Conservation (phyloP, 2,113 vertebrate species). For the Alouatta palliata region DNA sequence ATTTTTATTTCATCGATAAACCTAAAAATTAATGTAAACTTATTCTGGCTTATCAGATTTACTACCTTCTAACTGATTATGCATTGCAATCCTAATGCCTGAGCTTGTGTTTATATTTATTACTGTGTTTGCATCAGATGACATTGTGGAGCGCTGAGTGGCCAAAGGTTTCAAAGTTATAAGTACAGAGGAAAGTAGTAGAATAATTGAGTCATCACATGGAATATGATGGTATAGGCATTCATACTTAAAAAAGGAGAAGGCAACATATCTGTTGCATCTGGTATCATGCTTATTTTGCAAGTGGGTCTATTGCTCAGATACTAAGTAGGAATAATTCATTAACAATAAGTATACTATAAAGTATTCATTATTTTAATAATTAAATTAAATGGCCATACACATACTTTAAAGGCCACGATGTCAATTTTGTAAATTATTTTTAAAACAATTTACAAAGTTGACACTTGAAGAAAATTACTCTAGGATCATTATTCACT, state of each 20-base stretch:
- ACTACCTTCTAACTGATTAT: background rate
- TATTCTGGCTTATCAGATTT: background rate
- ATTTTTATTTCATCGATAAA: constrained; percentile 7
- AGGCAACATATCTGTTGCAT: background rate
- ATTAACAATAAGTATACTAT: background rate
- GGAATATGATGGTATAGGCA: background rate
- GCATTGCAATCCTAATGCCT: background rate
- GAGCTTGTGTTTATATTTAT: background rate
- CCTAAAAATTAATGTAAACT: background rate
- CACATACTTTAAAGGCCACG: background rate
- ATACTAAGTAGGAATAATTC: background rate
- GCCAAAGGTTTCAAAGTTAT: background rate
- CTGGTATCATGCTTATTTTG: background rate
- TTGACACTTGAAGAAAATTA: background rate
- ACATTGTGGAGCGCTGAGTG: background rate
- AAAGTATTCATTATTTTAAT: background rate
- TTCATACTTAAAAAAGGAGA: background rate
- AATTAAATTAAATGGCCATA: background rate
- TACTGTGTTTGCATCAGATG: background rate
- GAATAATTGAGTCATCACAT: background rate
- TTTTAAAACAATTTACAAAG: constrained; percentile 11
- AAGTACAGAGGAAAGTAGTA: background rate
- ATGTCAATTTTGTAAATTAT: background rate
- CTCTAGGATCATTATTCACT: constrained; percentile 21
- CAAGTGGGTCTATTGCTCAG: background rate